Evolutionary conservation across 1,140 invertebrate species (phyloP).

Genomic region (Sipha flava): DNA sequence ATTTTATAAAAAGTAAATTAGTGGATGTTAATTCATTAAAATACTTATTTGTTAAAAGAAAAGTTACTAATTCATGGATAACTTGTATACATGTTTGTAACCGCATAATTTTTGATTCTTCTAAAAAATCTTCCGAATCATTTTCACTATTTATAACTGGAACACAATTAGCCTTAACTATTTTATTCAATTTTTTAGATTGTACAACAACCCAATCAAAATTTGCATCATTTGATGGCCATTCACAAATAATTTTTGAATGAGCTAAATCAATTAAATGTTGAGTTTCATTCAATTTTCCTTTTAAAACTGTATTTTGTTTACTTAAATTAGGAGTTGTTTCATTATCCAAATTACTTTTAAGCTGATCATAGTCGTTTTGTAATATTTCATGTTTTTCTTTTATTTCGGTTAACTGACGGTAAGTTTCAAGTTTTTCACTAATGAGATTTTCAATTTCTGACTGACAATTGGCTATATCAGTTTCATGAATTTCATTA

Average conservation of each 20-base stretch:
- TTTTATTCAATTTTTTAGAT: background rate
- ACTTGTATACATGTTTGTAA: background rate
- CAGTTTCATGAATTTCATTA: background rate
- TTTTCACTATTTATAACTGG: background rate
- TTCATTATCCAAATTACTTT: background rate
- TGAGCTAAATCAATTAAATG: slow-evolving; percentile 3
- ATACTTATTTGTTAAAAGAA: background rate
- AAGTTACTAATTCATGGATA: background rate
- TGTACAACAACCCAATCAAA: background rate
- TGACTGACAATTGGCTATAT: background rate
- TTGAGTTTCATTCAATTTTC: background rate
- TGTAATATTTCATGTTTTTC: slow-evolving; percentile 19
- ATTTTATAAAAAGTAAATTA: too few species aligned
- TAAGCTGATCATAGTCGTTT: slow-evolving; percentile 22
- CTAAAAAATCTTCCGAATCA: background rate
- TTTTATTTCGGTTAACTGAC: background rate
- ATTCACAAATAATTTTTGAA: background rate
- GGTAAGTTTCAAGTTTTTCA: slow-evolving; percentile 9
- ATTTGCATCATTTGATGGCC: background rate
- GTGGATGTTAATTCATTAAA: background rate
- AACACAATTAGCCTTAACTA: background rate
- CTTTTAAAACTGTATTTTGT: background rate
- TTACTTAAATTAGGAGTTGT: background rate
- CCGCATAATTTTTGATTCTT: background rate
- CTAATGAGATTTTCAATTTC: slow-evolving; percentile 12